A percentile compares a stretch with the other conserved stretches of the same genome.
Conservation (phyloP, 1,140 invertebrate species). For the Zaprionus taronus region DNA sequence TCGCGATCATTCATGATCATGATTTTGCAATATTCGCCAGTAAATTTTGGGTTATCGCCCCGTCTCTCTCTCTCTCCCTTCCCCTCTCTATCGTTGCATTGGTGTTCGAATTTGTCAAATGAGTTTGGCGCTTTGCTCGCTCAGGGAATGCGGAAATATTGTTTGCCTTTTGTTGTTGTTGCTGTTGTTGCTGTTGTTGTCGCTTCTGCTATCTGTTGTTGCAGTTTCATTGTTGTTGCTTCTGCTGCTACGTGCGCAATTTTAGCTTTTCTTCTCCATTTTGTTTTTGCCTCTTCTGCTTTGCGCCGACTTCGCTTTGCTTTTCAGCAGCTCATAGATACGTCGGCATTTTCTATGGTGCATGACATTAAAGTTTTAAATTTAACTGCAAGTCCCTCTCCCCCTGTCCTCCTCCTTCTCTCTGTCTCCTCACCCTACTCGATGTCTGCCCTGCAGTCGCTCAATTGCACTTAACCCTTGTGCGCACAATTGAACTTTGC, state of each 20-base stretch:
- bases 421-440: neutral
- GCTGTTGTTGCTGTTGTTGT: slow-evolving; percentile 44
- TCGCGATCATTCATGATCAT: slow-evolving; percentile 30
- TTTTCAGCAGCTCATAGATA: slow-evolving; percentile 58
- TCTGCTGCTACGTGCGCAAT: slow-evolving; percentile 63
- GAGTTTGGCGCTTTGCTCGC: slow-evolving; percentile 41
- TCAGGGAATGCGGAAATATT: slow-evolving; percentile 75
- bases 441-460: slow-evolving; percentile 8
- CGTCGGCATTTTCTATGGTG: slow-evolving; percentile 66
- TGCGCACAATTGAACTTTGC: slow-evolving; percentile 63
- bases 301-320: slow-evolving; percentile 32
- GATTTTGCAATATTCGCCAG: slow-evolving; percentile 44
- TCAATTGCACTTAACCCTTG: slow-evolving; percentile 60
- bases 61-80: too few relatives aligned
- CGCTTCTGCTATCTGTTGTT: slow-evolving; percentile 38
- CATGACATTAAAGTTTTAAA: slow-evolving; percentile 82
- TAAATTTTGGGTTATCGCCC: slow-evolving; percentile 52
- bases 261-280: slow-evolving; percentile 51
- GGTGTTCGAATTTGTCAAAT: slow-evolving; percentile 66
- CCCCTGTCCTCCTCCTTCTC: neutral
- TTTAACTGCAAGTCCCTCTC: slow-evolving; percentile 59
- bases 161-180: slow-evolving; percentile 44
- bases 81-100: neutral
- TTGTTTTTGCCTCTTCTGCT: slow-evolving; percentile 30
- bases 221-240: slow-evolving; percentile 28